Evolutionary conservation across 2,888 invertebrate genomes (phyloP), one percentile per base, ranked within the genome.

Genomic region (Caenorhabditis uteleia): DNA sequence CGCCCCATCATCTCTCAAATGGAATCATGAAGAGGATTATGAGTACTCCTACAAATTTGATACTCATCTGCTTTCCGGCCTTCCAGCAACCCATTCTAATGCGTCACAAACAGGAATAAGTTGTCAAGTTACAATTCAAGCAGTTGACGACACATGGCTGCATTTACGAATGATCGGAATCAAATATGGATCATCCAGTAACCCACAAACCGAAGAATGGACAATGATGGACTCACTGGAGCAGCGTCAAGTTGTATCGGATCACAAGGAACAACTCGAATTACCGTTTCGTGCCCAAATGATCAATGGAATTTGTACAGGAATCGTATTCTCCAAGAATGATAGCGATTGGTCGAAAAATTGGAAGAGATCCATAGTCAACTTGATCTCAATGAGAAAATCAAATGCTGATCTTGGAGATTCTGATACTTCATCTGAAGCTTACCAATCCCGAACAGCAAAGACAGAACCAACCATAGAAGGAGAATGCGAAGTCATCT

Each of bases 301-400:
- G 53, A 50, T 42, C 42, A 58, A 62, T 31, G 69, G 69, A 53
- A 48, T 66, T 12, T 64, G 77, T 42, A 70, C 70, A 34, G 68
- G 70, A 31, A 39, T 74, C 40, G 68, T 70, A 45, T 79, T 80
- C 65, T 46, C 55, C 4, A 36, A 50, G 7, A 46, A 65, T 20
- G 80, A 80, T 38, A 40, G 54, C 8, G 60, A 72, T 33, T 80
- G 80, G 80, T 72, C 77, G n/a, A 74, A 62, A 53, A 82, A 82
- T 68, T 58, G 74, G 55, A 82, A 82, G 69, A 69, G 78, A 34
- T 70, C 77, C 25, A 68, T 80, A 34, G 48, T 82, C 60, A 80
- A 77, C 65, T 61, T 79, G 68, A 48, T 78, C 50, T 77, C 77
- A 49, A 64, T 75, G n/a, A n/a, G n/a, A n/a, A n/a, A n/a, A n/a